Evolutionary conservation across 2,113 vertebrate genomes (phyloP).

Genomic region (Glaucidium brasilianum): DNA sequence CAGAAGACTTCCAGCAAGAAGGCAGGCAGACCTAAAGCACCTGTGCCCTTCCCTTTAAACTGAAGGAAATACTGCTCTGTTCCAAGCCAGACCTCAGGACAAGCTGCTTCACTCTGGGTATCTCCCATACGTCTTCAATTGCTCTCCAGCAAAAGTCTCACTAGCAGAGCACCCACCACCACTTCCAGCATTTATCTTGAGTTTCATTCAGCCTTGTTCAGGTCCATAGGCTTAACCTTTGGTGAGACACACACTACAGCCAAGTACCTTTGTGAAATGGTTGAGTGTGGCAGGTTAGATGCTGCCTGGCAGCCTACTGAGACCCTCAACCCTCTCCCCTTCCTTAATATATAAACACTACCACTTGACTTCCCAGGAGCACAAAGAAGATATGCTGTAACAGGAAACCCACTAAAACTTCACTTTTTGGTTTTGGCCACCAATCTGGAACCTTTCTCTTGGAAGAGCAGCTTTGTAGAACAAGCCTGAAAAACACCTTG

Average conservation of each 20-base stretch:
- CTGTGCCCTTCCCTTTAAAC: neutral
- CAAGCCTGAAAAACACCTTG: neutral
- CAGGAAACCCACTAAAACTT: neutral
- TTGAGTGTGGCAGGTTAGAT: neutral
- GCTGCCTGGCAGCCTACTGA: neutral
- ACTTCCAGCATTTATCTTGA: neutral
- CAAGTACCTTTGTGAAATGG: neutral
- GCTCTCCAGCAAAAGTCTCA: neutral
- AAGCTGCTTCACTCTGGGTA: neutral
- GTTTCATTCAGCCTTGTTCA: neutral
- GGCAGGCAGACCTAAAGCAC: neutral
- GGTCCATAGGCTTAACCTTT: neutral
- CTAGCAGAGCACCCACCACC: neutral
- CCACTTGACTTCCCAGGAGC: neutral
- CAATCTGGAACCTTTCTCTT: neutral
- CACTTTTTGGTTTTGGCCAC: neutral
- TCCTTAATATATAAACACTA: neutral
- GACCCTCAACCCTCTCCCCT: neutral
- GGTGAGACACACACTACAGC: neutral
- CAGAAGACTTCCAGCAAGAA: neutral
- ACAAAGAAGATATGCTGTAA: neutral
- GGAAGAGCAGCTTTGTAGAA: neutral
- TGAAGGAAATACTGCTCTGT: neutral
- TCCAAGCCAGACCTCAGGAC: neutral
- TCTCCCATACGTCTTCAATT: neutral